Conservation (phyloP, 2,113 vertebrate genomes). For the Apodemus speciosus region DNA sequence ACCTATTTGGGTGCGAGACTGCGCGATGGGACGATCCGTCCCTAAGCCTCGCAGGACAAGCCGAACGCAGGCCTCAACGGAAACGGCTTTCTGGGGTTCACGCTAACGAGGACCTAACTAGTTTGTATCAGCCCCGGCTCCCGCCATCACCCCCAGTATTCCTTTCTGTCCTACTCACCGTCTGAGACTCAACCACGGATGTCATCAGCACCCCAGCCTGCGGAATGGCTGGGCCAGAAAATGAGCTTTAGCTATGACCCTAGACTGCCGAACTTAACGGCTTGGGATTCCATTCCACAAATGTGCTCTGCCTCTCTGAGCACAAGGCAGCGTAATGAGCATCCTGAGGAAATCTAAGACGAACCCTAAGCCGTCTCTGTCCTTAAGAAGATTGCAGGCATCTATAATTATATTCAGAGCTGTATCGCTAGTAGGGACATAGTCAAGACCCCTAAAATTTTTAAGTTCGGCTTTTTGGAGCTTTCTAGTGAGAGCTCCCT, state of each 20-base stretch:
- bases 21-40: background rate
- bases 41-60: background rate
- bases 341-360: conserved; percentile 50
- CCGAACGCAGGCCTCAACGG: background rate
- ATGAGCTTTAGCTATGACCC: background rate
- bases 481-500: background rate
- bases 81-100: background rate
- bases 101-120: background rate
- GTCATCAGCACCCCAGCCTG: background rate
- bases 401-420: conserved; percentile 54
- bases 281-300: background rate
- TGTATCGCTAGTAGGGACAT: background rate
- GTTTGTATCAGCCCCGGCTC: background rate
- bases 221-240: background rate
- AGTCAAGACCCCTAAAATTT: background rate
- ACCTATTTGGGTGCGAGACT: background rate
- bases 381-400: conserved; percentile 68
- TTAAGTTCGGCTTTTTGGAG: background rate
- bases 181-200: background rate
- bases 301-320: background rate
- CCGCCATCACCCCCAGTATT: background rate
- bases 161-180: background rate
- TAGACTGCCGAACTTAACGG: background rate
- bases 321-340: background rate
- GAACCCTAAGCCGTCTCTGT: conserved; percentile 40